Evolutionary conservation across 2,113 vertebrate genomes (phyloP).

Genomic region (Cynopterus brachyotis): DNA sequence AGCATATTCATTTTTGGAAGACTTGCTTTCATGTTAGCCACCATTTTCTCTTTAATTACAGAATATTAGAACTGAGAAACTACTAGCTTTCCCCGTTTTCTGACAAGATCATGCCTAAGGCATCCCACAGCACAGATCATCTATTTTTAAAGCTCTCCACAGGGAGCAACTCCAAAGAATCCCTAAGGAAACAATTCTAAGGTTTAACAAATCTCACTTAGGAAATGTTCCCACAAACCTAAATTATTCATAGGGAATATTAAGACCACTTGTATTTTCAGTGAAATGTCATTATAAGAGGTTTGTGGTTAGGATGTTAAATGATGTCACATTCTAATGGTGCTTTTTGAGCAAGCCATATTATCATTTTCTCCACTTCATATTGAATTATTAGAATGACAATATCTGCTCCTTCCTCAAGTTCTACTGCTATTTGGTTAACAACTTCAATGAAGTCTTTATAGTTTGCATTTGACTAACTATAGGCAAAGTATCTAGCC

Average conservation of each 20-base stretch:
- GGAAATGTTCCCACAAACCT: neutral
- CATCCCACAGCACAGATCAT: neutral
- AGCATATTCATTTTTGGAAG: neutral
- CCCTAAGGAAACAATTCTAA: neutral
- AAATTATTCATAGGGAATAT: neutral
- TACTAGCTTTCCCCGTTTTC: neutral
- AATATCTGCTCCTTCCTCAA: constrained; percentile 49
- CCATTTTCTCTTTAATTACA: neutral
- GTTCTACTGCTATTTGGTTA: constrained; percentile 55
- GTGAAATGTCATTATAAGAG: neutral
- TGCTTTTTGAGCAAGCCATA: constrained; percentile 52
- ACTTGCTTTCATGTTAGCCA: neutral
- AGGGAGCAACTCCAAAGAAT: neutral
- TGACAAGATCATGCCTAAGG: neutral
- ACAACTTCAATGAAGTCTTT: constrained; percentile 45
- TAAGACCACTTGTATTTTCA: neutral
- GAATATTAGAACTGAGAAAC: neutral
- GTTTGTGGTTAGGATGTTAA: neutral
- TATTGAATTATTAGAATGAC: constrained; percentile 65
- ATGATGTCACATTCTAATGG: neutral
- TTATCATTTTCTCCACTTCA: constrained; percentile 66
- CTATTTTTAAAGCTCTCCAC: neutral
- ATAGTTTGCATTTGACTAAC: constrained; percentile 67
- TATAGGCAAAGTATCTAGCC: constrained; percentile 65
- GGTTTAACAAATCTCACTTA: neutral